Evolutionary conservation across 1,140 invertebrate genomes (phyloP), one percentile per base, ranked within the genome.

Genomic region (Bombus vancouverensis): DNA sequence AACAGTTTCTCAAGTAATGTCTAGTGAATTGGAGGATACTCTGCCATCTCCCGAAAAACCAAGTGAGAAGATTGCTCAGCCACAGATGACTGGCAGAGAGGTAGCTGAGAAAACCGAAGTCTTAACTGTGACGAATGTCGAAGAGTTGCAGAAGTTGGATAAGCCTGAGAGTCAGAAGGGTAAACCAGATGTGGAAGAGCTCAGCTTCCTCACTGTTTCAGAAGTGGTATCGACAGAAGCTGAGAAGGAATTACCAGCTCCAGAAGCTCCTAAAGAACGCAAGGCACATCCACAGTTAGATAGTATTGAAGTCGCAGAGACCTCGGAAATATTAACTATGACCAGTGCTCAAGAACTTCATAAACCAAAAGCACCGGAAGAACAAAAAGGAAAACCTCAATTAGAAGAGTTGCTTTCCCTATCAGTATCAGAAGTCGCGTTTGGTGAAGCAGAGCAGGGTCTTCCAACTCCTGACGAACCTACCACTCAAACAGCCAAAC

Each of bases 1-100:
- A n/a, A 92, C 91, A 15, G 80, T 95, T 72, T 93, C 93, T 3
- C 91, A 95, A 88, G 77, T 93, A 8, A 39, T 93, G 18, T 88
- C 91, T 0, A 92, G 85, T 75, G 94, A 95, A 80, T 88, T 90
- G 34, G 95, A 95, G 86, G 87, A 89, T n/a, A 79, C 82, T 12
- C 81, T 94, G 12, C 70, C 76, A 59, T 74, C 68, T 32, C 15
- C 76, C 25, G 85, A 91, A 73, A 88, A 88, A 57, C 91, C 92
- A 0, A 88, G 83, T 25, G 66, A 92, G 42, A 90, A 89, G 53
- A 88, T 42, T 71, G 94, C 93, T 22, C 72, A 86, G 44, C n/a
- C 92, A n/a, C 80, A 92, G 37, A 39, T 94, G 28, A 79, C 37
- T 5, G 87, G 88, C 22, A 89, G 91, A 86, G 93, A 94, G 71